A percentile compares a stretch with the other conserved stretches of the same genome.
Evolutionary conservation across 2,888 invertebrate genomes (phyloP).

Genomic region (Nephrotoma guestfalica): DNA sequence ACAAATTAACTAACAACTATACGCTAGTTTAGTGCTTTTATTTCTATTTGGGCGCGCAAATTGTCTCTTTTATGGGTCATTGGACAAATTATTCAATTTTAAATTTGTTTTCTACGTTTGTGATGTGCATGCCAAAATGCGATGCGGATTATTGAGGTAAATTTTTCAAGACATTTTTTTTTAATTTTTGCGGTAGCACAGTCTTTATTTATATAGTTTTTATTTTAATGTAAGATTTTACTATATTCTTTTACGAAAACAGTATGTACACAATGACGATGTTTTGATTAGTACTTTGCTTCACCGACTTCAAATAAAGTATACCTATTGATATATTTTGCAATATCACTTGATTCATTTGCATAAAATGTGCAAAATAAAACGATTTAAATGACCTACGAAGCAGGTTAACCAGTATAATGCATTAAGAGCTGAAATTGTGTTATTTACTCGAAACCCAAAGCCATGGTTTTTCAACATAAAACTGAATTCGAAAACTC

Average conservation of each 20-base stretch:
- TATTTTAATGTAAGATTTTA: background rate
- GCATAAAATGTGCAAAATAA: no score
- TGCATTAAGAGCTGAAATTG: no score
- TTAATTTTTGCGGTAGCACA: background rate
- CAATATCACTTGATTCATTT: no score
- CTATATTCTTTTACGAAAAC: background rate
- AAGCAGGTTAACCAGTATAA: no score
- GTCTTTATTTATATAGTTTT: background rate
- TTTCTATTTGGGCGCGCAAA: background rate
- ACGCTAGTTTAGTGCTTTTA: background rate
- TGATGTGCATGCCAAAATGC: background rate
- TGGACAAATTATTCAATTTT: background rate
- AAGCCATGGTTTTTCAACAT: no score
- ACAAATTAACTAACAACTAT: background rate
- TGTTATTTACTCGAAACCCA: no score
- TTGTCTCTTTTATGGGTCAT: background rate
- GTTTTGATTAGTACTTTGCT: background rate
- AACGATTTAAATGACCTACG: no score
- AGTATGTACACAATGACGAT: background rate
- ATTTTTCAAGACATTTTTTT: background rate
- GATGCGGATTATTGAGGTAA: background rate
- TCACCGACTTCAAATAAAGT: no score
- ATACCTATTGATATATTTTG: no score
- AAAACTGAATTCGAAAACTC: no score
- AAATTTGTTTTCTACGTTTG: background rate